phyloP scores from a whole-genome alignment of 2,113 vertebrate genomes.

The Colaptes auratus region DNA sequence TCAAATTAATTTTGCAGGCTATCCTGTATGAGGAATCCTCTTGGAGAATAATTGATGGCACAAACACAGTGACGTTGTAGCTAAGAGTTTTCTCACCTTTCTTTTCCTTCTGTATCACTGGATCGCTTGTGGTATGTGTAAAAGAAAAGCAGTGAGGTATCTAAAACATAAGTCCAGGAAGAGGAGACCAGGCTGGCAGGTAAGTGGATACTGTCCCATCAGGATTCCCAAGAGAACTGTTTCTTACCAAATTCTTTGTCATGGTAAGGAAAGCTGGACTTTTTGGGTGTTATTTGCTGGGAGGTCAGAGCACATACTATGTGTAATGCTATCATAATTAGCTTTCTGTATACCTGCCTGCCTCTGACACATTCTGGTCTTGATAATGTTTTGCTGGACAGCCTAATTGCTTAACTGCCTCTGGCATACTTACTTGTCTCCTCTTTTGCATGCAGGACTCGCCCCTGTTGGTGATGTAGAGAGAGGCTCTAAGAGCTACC shows the following conservation, averaged over 20 bases:
- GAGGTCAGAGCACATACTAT: background rate
- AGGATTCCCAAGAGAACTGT: background rate
- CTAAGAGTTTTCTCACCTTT: background rate
- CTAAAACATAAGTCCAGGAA: background rate
- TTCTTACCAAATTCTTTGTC: background rate
- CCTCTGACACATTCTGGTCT: background rate
- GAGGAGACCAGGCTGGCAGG: background rate
- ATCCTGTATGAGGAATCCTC: background rate
- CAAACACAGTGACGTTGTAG: background rate
- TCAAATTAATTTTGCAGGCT: background rate
- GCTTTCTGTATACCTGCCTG: background rate
- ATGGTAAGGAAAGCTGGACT: background rate
- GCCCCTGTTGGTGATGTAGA: conserved; percentile 90
- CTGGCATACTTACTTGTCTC: background rate
- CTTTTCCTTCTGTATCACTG: background rate
- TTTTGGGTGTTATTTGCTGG: background rate
- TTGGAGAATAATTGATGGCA: background rate
- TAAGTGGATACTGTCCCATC: background rate
- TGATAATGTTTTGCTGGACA: background rate
- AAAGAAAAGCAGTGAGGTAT: background rate
- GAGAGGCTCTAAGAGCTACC: conserved; percentile 85
- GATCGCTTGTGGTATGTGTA: background rate
- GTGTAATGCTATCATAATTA: background rate
- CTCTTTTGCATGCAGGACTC: conserved; percentile 76
- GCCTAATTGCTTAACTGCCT: background rate